Conservation (phyloP, 2,113 vertebrate genomes). For the Vombatus ursinus region DNA sequence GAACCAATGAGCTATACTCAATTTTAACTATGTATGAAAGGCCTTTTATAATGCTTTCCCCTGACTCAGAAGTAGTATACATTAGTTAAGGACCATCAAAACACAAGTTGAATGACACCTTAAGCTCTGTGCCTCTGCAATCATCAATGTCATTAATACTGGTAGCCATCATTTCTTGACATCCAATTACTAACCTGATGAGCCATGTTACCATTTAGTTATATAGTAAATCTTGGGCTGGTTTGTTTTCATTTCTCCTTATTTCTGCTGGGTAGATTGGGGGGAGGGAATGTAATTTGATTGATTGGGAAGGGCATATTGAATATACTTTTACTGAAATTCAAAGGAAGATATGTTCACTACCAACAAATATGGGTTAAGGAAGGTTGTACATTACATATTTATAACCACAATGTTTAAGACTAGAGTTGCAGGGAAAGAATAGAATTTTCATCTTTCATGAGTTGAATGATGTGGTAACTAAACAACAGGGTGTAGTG, state of each 20-base stretch:
- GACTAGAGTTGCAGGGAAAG: not conserved
- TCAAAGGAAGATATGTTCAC: not conserved
- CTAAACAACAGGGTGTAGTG: slow-evolving; percentile 43
- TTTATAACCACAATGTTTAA: not conserved
- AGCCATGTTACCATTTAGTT: no score
- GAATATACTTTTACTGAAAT: not conserved
- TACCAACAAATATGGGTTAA: slow-evolving; percentile 6
- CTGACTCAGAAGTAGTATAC: no score
- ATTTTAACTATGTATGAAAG: not conserved
- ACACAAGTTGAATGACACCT: no score
- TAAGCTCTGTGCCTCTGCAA: no score
- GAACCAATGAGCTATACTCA: not conserved
- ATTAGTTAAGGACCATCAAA: no score
- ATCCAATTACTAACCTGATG: no score
- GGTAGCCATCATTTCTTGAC: no score
- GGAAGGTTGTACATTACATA: not conserved
- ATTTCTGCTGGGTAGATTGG: no score
- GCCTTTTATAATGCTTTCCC: not conserved
- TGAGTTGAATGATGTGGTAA: slow-evolving; percentile 47
- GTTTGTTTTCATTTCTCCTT: no score
- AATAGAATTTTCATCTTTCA: slow-evolving; percentile 30
- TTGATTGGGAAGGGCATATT: not conserved
- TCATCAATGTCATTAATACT: no score
- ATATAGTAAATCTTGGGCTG: no score
- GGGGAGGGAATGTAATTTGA: not conserved